Conservation (phyloP, 37 sponge, comb jelly and placozoan genomes). For the Ephydatia muelleri region DNA sequence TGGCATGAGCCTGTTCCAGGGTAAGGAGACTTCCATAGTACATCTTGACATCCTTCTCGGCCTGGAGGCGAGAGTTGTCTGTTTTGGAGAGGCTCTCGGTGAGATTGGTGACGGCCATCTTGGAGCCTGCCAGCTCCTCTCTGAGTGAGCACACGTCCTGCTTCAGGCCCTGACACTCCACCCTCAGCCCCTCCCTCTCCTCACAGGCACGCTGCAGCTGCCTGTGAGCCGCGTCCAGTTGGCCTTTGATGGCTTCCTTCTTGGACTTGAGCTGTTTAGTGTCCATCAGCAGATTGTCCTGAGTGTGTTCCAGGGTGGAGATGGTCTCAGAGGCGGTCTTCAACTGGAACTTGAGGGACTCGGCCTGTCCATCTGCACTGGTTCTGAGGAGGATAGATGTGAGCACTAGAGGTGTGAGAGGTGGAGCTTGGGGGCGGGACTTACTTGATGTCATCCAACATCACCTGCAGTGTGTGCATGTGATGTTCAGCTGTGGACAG, state of each 20-base stretch:
- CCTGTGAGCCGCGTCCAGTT: conserved; percentile 23
- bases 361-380: conserved; percentile 29
- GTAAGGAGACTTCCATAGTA: conserved; percentile 7
- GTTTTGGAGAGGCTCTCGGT: conserved; percentile 20
- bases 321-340: conserved; percentile 13
- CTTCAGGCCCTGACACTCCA: conserved; percentile 14
- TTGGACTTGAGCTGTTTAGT: conserved; percentile 37
- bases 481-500: conserved; percentile 35
- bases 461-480: conserved; percentile 42
- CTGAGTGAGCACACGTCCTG: conserved; percentile 7
- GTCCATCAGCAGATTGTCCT: conserved; percentile 26
- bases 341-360: conserved; percentile 37
- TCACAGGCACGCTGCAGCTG: conserved; percentile 23
- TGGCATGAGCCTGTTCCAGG: conserved; percentile 28
- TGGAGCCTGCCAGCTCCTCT: conserved; percentile 10
- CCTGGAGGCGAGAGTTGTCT: conserved; percentile 11
- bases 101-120: conserved; percentile 12
- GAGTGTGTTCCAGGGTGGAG: conserved; percentile 11
- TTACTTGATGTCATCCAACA: conserved; percentile 47
- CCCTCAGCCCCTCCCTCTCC: conserved; percentile 33
- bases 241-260: conserved; percentile 33
- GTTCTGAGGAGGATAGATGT: not conserved
- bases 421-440: not conserved
- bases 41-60: not conserved
- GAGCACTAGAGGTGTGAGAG: not conserved